phyloP scores from a whole-genome alignment of 2,113 vertebrate genomes.

The Clupea harengus region DNA sequence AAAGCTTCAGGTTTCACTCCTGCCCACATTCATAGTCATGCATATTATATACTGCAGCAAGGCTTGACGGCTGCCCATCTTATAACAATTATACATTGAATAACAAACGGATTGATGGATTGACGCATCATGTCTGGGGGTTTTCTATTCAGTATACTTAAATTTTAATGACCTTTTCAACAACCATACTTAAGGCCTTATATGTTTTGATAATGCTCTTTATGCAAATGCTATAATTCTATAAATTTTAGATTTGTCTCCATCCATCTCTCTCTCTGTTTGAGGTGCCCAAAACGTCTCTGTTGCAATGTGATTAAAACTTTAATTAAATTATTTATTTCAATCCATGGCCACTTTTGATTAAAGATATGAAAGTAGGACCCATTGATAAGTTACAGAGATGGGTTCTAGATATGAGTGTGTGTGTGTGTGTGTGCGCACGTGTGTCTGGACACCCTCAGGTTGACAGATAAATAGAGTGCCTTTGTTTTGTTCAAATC shows the following conservation, averaged over 20 bases:
- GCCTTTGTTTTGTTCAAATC: slow-evolving; percentile 1
- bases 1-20: slow-evolving; percentile 81
- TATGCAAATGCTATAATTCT: slow-evolving; percentile 92
- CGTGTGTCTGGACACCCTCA: slow-evolving; percentile 29
- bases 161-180: slow-evolving; percentile 87
- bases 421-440: background rate
- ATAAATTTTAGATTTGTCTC: slow-evolving; percentile 98
- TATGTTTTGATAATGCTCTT: slow-evolving; percentile 91
- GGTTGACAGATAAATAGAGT: slow-evolving; percentile 1
- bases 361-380: slow-evolving; percentile 22
- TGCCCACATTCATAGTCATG: slow-evolving; percentile 78
- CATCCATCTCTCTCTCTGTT: slow-evolving; percentile 80
- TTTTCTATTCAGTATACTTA: slow-evolving; percentile 76
- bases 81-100: slow-evolving; percentile 88
- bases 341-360: slow-evolving; percentile 29
- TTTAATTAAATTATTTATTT: slow-evolving; percentile 75
- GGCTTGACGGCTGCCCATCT: slow-evolving; percentile 75
- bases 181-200: slow-evolving; percentile 80
- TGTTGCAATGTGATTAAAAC: slow-evolving; percentile 79
- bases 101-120: slow-evolving; percentile 85
- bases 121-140: slow-evolving; percentile 78
- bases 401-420: background rate
- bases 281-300: slow-evolving; percentile 68
- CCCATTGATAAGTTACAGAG: slow-evolving; percentile 5
- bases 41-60: slow-evolving; percentile 80